Conservation (phyloP, 2,888 invertebrate species). For the Tenthredo livida region DNA sequence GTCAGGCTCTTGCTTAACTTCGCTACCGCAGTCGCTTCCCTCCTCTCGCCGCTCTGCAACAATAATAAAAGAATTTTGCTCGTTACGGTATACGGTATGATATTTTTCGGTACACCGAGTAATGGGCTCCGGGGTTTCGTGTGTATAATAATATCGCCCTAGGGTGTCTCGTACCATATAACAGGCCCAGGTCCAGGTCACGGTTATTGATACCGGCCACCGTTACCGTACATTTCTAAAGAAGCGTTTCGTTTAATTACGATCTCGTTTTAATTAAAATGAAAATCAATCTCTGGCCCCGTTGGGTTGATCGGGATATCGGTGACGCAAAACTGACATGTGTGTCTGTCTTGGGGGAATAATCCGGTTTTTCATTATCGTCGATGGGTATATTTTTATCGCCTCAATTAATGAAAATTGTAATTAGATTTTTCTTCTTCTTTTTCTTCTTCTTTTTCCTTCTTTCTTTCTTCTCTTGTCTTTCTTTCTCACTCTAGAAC, state of each 20-base stretch:
- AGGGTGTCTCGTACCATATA: constrained; percentile 1
- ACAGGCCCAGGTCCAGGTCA: constrained; percentile 15
- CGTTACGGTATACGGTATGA: background rate
- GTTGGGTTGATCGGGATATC: constrained; percentile 1
- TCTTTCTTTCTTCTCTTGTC: background rate
- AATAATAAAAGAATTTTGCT: constrained; percentile 28
- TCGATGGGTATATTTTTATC: constrained; percentile 6
- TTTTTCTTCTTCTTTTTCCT: background rate
- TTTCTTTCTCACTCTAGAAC: background rate
- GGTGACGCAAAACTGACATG: constrained; percentile 18
- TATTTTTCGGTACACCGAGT: constrained; percentile 1
- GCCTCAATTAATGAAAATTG: constrained; percentile 45
- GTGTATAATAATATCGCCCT: background rate
- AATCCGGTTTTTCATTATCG: constrained; percentile 38
- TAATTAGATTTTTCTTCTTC: constrained; percentile 40
- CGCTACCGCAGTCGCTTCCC: constrained; percentile 81
- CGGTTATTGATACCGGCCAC: constrained; percentile 49
- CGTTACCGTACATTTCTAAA: constrained; percentile 46
- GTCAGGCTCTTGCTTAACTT: constrained; percentile 84
- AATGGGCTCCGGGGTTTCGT: background rate
- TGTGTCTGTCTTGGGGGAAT: constrained; percentile 15
- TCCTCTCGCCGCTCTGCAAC: constrained; percentile 75
- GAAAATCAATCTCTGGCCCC: constrained; percentile 35
- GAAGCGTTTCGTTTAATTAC: constrained; percentile 52
- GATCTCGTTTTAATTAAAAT: constrained; percentile 47